A percentile compares a stretch with the other conserved stretches of the same genome.
Evolutionary conservation across 2,888 invertebrate genomes (phyloP).

Genomic region (Adelphocoris suturalis): DNA sequence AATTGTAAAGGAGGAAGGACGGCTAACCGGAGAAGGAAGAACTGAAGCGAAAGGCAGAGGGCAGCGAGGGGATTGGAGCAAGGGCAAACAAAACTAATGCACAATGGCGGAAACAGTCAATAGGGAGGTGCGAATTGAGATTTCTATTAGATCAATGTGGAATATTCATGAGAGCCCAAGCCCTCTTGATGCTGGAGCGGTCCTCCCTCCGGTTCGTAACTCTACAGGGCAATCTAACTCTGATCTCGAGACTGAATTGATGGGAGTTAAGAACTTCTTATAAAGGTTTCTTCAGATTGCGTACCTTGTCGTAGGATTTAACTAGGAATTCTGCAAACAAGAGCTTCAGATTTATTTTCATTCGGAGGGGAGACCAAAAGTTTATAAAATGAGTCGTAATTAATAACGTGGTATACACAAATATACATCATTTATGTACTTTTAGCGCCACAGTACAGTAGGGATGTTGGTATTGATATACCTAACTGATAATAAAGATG

Average conservation of each 20-base stretch:
- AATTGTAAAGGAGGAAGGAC: neutral
- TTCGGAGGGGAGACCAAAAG: too few species aligned
- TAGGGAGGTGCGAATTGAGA: slow-evolving; percentile 57
- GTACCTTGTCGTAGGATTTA: too few species aligned
- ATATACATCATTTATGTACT: too few species aligned
- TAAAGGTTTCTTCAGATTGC: neutral
- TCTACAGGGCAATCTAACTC: neutral
- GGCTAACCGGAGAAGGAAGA: neutral
- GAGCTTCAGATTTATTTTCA: too few species aligned
- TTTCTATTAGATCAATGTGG: slow-evolving; percentile 65
- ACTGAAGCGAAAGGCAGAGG: neutral
- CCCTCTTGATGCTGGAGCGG: neutral
- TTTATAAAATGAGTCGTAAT: too few species aligned
- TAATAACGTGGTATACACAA: too few species aligned
- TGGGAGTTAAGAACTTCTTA: neutral
- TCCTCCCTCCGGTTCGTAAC: neutral
- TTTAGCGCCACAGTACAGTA: too few species aligned
- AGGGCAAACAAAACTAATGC: slow-evolving; percentile 41
- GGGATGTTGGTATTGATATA: too few species aligned
- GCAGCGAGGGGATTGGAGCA: neutral
- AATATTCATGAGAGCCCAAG: slow-evolving; percentile 56
- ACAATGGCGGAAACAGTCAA: slow-evolving; percentile 51
- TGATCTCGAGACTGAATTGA: neutral
- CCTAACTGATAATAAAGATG: too few species aligned
- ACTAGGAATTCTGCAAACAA: too few species aligned